Conservation (phyloP, 2,888 invertebrate species). For the Pammene fasciana region DNA sequence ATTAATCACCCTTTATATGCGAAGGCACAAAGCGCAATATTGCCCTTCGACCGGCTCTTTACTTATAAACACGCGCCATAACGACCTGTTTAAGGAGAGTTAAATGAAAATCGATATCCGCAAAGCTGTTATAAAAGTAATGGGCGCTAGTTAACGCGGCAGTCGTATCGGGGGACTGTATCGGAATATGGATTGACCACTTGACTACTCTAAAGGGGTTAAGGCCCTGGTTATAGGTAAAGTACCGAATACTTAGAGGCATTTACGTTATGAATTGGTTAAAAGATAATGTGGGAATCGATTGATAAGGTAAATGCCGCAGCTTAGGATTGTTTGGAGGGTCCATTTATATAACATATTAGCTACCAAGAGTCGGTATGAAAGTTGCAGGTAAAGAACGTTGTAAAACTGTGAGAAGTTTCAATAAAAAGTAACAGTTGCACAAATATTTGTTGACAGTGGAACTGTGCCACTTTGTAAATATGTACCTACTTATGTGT, state of each 20-base stretch:
- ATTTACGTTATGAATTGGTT: background rate
- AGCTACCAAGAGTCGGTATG: no score
- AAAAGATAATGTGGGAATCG: background rate
- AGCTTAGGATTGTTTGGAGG: no score
- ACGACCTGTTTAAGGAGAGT: conserved; percentile 75
- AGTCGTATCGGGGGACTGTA: conserved; percentile 21
- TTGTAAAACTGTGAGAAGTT: no score
- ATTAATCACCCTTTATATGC: conserved; percentile 79
- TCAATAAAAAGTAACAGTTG: no score
- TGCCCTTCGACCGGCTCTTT: conserved; percentile 70
- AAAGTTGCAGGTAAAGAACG: no score
- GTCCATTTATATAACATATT: no score
- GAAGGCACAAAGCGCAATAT: conserved; percentile 76
- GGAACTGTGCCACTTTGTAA: no score
- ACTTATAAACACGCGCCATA: conserved; percentile 74
- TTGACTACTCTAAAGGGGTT: conserved; percentile 18
- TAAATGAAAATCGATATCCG: conserved; percentile 76
- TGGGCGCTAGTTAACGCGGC: conserved; percentile 31
- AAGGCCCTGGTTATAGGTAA: background rate
- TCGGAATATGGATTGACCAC: conserved; percentile 34
- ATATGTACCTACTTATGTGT: no score
- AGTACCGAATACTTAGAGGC: background rate
- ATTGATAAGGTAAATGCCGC: background rate
- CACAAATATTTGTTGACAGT: no score
- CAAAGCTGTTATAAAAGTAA: conserved; percentile 50